Base-by-base conservation (phyloP, 2,113 vertebrate genomes). In the Ursus arctos region DNA sequence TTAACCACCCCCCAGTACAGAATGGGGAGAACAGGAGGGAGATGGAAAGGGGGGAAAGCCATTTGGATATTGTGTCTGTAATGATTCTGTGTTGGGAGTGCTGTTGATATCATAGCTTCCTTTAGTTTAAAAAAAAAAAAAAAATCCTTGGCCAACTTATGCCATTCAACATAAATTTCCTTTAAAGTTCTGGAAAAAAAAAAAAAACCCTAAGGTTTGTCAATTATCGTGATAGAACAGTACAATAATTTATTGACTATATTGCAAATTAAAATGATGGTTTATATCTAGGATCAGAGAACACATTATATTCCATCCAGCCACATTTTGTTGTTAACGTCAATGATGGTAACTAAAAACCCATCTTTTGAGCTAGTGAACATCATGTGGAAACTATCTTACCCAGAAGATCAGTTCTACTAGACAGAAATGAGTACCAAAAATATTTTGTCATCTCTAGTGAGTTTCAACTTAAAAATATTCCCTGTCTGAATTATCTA, bases 131-230 rank as follows among this genome's bases (percentile, higher is more conserved):
- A 69, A 67, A 89, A 24, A 36, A n/a, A 89, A 92, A 63, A 79
- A 91, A 24, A 89, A 91, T 95, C 0, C 81, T 89, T 88, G 74
- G 83, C 96, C 40, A 63, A 93, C 74, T 96, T 94, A 49, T 26
- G 14, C 7, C 43, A 49, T 8, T 77, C 43, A 77, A 49, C 43
- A 31, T 49, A 77, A 77, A 77, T 77, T 49, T 43, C 71, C 24
- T 81, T 77, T 40, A 72, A 63, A 36, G 2, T 59, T 95, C 59
- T 81, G 33, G 40, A 40, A 40, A 86, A 77, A 91, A 87, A 43
- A 88, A 43, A 11, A 53, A 88, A 43, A 11, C 47, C 22, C 22
- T 57, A 11, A 79, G 12, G n/a, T 33, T 89, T 76, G 72, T 93
- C 69, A 69, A 11, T 28, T 59, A 94, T 24, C 22, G 16, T 79